phyloP scores from a whole-genome alignment of 2,888 invertebrate species.

The Ramazzottius varieornatus region DNA sequence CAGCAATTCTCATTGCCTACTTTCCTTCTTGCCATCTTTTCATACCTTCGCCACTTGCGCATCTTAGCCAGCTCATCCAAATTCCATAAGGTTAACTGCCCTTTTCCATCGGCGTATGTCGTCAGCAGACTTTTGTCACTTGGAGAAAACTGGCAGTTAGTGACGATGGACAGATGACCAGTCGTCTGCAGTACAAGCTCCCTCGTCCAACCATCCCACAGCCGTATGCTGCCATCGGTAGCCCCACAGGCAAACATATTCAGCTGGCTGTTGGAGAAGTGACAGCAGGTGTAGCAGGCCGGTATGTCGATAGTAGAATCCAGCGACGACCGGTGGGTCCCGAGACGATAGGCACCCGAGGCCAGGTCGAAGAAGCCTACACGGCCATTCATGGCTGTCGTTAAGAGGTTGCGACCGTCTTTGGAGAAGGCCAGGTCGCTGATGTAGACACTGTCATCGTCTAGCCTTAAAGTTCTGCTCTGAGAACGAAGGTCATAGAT shows the following conservation, averaged over 20 bases:
- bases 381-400: not conserved
- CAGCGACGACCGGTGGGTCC: not conserved
- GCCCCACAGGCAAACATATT: not conserved
- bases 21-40: not conserved
- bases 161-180: not conserved
- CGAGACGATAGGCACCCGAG: not conserved
- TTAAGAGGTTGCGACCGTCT: not conserved
- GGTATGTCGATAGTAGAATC: not conserved
- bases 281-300: not conserved
- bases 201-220: not conserved
- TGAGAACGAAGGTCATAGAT: not conserved
- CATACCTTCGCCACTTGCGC: no score
- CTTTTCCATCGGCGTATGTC: not conserved
- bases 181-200: not conserved
- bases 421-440: not conserved
- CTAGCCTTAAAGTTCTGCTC: not conserved
- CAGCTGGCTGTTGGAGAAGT: not conserved
- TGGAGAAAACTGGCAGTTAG: not conserved
- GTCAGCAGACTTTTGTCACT: not conserved
- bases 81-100: not conserved
- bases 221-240: not conserved
- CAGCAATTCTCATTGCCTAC: no score
- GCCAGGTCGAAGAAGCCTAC: not conserved
- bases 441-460: not conserved
- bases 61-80: not conserved